Conservation (phyloP, 2,113 vertebrate species). For the Proteles cristata region DNA sequence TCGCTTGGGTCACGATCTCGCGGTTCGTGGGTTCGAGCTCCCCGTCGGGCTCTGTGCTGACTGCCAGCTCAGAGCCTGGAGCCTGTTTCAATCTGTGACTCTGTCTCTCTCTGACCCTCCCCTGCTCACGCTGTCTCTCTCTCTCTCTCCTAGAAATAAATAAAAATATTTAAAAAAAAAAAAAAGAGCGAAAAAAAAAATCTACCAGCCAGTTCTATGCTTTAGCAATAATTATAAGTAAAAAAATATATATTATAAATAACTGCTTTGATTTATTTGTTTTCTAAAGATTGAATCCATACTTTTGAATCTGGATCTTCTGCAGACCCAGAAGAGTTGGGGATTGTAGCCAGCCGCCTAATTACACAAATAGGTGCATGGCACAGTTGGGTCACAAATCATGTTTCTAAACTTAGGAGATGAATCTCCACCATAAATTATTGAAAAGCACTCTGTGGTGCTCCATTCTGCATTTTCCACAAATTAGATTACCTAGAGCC, state of each 20-base stretch:
- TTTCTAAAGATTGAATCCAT: constrained; percentile 14
- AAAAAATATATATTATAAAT: not conserved
- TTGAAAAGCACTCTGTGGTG: constrained; percentile 64
- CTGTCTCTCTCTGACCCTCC: no score
- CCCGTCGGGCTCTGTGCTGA: no score
- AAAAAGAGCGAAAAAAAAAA: no score
- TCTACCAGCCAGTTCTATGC: not conserved
- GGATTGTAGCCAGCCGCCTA: constrained; percentile 36
- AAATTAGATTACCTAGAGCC: constrained; percentile 62
- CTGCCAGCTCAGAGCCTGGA: no score
- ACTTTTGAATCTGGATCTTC: not conserved
- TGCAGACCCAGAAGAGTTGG: not conserved
- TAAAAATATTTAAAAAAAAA: no score
- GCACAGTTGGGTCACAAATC: constrained; percentile 69
- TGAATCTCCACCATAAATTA: constrained; percentile 71
- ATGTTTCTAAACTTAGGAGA: constrained; percentile 72
- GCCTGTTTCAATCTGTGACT: no score
- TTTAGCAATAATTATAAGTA: constrained; percentile 24
- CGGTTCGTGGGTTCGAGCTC: no score
- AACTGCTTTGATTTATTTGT: constrained; percentile 37
- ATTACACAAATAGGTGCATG: constrained; percentile 70
- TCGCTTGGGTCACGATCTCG: no score
- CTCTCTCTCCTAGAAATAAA: no score
- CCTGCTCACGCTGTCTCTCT: no score
- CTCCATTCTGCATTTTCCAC: constrained; percentile 53